These are phyloP conservation scores for Heteromormyrus szaboi DNA, from an alignment of 2,797 vertebrate species.

Conservation along the genomic window DNA sequence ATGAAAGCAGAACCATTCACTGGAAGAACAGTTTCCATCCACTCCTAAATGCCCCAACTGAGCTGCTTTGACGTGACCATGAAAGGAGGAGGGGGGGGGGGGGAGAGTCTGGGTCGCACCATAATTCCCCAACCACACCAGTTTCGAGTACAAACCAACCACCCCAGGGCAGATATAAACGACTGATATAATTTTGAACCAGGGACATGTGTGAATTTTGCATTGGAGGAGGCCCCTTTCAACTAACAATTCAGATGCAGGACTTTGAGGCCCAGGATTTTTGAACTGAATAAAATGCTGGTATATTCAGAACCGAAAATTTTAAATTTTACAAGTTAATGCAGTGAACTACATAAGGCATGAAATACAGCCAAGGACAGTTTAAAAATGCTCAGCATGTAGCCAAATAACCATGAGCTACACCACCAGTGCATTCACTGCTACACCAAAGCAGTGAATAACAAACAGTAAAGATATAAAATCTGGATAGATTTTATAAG, in stretches of 20 bases:
- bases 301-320: neutral
- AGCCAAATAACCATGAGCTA: neutral
- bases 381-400: neutral
- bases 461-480: neutral
- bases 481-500: neutral
- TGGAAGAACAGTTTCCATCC: neutral
- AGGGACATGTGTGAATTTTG: neutral
- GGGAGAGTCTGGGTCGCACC: neutral
- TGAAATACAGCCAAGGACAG: neutral
- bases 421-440: neutral
- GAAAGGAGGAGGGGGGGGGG: neutral
- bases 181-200: neutral
- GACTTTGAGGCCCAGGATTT: neutral
- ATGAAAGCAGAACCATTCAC: slow-evolving; percentile 18
- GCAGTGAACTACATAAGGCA: neutral
- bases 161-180: neutral
- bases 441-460: neutral
- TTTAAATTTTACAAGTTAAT: neutral
- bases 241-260: neutral
- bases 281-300: neutral
- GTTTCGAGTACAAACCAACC: neutral
- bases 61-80: neutral
- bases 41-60: neutral
- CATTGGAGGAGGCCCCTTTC: neutral
- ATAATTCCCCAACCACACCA: neutral